These are phyloP conservation scores for Micromys minutus DNA, from an alignment of 2,113 vertebrate genomes.

Conservation along the genomic window DNA sequence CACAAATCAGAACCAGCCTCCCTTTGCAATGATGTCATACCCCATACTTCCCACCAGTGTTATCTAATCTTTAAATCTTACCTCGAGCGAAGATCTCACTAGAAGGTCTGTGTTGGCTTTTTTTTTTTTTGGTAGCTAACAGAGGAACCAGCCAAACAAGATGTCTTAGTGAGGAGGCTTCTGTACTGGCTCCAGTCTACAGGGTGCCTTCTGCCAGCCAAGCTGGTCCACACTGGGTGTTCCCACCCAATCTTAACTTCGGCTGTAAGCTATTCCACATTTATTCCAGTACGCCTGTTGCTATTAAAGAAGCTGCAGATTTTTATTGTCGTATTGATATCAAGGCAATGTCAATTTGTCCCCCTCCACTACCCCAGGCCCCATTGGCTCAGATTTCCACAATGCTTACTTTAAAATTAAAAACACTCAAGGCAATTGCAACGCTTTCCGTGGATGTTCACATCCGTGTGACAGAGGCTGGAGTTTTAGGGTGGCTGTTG, in stretches of 20 bases:
- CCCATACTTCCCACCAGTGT: slow-evolving; percentile 37
- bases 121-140: slow-evolving; percentile 5
- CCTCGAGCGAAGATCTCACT: slow-evolving; percentile 13
- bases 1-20: background rate
- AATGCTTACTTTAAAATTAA: slow-evolving; percentile 45
- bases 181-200: background rate
- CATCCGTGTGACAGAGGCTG: background rate
- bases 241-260: background rate
- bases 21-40: slow-evolving; percentile 20
- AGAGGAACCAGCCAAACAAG: slow-evolving; percentile 61
- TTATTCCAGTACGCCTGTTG: background rate
- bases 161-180: background rate
- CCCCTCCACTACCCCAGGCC: background rate
- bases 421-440: background rate
- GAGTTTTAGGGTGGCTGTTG: slow-evolving; percentile 14
- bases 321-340: background rate
- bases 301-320: background rate
- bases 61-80: slow-evolving; percentile 50
- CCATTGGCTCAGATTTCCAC: background rate
- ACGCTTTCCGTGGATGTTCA: slow-evolving; percentile 26
- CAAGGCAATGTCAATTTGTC: background rate
- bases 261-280: background rate
- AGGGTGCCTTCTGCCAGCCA: background rate
- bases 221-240: background rate
- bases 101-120: slow-evolving; percentile 50